Evolutionary conservation across 2,888 invertebrate species (phyloP).

Genomic region (Conomelus anceps): DNA sequence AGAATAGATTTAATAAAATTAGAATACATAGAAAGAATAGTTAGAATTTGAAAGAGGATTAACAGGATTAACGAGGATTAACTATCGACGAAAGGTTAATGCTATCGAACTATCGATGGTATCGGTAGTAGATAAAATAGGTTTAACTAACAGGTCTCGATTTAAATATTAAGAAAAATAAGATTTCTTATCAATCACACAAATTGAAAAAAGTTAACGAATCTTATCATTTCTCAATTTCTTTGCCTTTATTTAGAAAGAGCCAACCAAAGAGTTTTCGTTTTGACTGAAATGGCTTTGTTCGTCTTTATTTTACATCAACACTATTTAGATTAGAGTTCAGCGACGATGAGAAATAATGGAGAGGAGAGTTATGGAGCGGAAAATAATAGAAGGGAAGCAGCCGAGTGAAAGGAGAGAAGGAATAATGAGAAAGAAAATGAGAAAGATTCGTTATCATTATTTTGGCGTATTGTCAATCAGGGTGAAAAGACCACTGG

Average conservation of each 20-base stretch:
- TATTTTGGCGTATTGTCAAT: slow-evolving; percentile 20
- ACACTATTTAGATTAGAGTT: neutral
- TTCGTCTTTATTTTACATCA: neutral
- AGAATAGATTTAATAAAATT: too few relatives aligned
- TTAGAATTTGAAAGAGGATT: too few relatives aligned
- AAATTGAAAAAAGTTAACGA: neutral
- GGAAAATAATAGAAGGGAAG: neutral
- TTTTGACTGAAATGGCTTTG: neutral
- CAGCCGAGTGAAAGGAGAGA: neutral
- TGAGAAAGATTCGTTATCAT: neutral
- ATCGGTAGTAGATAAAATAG: too few relatives aligned
- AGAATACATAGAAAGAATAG: too few relatives aligned
- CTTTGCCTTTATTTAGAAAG: neutral
- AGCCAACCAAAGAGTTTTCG: neutral
- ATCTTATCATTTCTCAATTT: neutral
- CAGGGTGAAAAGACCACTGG: neutral
- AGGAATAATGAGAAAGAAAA: neutral
- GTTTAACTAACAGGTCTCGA: too few relatives aligned
- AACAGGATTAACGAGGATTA: too few relatives aligned
- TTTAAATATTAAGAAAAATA: neutral
- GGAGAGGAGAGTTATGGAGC: neutral
- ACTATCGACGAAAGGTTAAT: too few relatives aligned
- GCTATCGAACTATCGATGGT: too few relatives aligned
- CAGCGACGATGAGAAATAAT: neutral
- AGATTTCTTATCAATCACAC: neutral